A percentile compares a stretch with the other conserved stretches of the same genome.
phyloP scores from a whole-genome alignment of 2,113 vertebrate genomes.

The Galeopterus variegatus region DNA sequence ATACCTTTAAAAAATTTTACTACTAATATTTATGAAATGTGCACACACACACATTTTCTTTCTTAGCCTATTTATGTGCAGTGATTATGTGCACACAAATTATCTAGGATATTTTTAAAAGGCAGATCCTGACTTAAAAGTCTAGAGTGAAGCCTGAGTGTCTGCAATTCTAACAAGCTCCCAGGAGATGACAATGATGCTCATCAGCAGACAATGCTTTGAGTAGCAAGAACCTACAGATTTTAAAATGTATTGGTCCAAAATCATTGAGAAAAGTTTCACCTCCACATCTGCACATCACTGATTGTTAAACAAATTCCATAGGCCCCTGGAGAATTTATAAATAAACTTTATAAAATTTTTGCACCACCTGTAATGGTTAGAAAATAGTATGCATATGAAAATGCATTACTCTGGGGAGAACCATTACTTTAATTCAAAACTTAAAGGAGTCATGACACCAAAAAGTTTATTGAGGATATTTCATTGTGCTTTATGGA shows the following conservation, averaged over 20 bases:
- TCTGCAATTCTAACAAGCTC: neutral
- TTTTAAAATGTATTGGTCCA: neutral
- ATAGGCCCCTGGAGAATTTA: neutral
- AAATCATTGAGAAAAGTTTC: neutral
- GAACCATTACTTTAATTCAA: neutral
- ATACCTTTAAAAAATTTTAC: neutral
- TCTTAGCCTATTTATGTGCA: no score
- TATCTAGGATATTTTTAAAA: no score
- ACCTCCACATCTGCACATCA: neutral
- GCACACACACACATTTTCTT: neutral
- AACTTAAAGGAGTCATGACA: neutral
- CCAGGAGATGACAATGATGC: neutral
- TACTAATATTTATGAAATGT: no score
- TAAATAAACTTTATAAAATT: neutral
- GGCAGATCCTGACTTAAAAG: neutral
- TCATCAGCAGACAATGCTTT: neutral
- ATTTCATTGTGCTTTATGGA: neutral
- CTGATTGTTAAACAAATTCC: neutral
- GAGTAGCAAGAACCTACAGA: neutral
- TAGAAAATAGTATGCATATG: neutral
- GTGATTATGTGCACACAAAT: no score
- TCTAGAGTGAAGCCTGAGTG: neutral
- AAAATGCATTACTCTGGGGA: neutral
- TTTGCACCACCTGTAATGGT: neutral
- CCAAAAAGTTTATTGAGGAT: neutral